A percentile compares a stretch with the other conserved stretches of the same genome.
These are phyloP conservation scores for Upupa epops DNA, from an alignment of 2,113 vertebrate genomes.

Conservation along the genomic window DNA sequence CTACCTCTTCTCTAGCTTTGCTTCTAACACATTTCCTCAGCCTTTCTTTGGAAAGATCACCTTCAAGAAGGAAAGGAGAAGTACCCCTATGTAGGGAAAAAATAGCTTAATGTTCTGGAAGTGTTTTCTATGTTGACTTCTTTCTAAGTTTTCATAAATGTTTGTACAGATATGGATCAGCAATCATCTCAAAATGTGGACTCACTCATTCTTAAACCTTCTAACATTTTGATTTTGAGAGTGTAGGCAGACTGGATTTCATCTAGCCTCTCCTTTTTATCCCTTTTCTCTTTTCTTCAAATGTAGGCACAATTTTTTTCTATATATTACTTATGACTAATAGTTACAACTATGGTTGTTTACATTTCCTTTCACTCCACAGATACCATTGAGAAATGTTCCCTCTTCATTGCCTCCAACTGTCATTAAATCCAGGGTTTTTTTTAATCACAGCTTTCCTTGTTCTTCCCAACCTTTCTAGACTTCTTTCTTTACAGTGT, in stretches of 20 bases:
- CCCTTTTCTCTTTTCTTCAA: neutral
- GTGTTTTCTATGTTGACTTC: neutral
- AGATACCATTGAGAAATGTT: neutral
- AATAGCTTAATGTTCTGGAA: neutral
- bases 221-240: neutral
- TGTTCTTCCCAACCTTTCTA: neutral
- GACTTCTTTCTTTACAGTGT: too few relatives aligned
- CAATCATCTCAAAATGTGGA: neutral
- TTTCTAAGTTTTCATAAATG: neutral
- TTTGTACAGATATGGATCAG: neutral
- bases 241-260: neutral
- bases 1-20: neutral
- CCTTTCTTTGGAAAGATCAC: neutral
- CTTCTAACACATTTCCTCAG: neutral
- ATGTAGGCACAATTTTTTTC: neutral
- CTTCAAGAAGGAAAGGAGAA: neutral
- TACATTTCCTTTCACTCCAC: neutral
- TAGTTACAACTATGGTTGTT: neutral
- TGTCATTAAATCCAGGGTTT: rapidly evolving
- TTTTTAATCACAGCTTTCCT: neutral
- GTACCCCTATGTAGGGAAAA: neutral
- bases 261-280: neutral
- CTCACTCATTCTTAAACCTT: neutral
- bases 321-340: neutral
- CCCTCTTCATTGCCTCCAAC: neutral